These are phyloP conservation scores for Brachystomella parvula DNA, from an alignment of 1,140 invertebrate species.

Conservation along the genomic window DNA sequence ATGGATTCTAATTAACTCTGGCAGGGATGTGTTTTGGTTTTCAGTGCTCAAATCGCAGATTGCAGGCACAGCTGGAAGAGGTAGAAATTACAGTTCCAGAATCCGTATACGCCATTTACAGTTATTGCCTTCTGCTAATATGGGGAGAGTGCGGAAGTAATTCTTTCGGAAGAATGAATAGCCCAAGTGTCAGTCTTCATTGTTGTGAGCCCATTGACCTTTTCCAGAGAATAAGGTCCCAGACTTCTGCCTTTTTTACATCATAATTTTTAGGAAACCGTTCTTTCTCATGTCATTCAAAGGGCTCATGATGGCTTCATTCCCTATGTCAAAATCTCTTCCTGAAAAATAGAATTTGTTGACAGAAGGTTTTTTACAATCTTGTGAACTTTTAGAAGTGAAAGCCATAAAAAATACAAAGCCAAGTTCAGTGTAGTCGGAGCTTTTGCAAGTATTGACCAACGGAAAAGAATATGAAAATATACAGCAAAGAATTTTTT, in stretches of 20 bases:
- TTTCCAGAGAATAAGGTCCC: background rate
- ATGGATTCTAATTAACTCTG: background rate
- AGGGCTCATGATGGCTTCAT: background rate
- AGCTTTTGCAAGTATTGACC: no score
- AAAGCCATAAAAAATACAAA: no score
- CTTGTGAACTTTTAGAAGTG: background rate
- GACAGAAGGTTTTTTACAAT: slow-evolving; percentile 1
- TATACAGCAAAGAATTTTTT: no score
- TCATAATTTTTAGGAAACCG: no score
- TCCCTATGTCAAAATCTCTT: background rate
- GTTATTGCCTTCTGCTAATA: background rate
- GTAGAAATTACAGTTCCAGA: slow-evolving; percentile 1
- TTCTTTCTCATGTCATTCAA: background rate
- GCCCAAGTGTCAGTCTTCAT: background rate
- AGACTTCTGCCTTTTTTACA: background rate
- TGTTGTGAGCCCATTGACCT: background rate
- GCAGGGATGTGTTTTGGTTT: no score
- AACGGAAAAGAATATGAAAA: no score
- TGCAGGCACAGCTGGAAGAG: no score
- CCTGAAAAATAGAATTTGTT: background rate
- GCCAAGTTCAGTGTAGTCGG: background rate
- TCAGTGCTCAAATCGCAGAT: no score
- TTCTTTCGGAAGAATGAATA: background rate
- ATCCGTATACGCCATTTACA: background rate
- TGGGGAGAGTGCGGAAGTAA: background rate